phyloP scores from a whole-genome alignment of 35 echinoderm and acorn worm species.

The Lytechinus variegatus region DNA sequence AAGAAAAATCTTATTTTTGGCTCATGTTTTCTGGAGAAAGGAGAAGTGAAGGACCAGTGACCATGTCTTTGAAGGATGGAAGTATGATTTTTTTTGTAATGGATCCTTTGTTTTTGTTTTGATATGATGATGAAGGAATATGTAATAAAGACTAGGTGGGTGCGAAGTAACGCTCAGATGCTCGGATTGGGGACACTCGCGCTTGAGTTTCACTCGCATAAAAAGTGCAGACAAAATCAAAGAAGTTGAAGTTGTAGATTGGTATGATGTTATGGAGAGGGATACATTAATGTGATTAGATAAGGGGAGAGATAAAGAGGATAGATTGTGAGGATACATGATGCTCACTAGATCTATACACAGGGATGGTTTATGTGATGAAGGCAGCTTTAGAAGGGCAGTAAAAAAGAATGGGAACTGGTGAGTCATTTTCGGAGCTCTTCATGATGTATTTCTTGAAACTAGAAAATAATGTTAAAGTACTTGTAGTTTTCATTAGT shows the following conservation, averaged over 20 bases:
- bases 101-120: neutral
- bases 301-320: no score
- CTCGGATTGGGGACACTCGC: neutral
- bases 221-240: neutral
- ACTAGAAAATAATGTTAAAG: neutral
- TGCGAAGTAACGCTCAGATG: neutral
- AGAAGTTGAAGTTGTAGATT: neutral
- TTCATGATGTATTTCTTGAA: neutral
- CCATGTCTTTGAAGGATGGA: neutral
- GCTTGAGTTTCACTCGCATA: neutral
- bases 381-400: neutral
- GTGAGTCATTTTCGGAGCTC: neutral
- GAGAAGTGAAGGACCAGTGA: neutral
- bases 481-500: neutral
- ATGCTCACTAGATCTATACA: neutral
- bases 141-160: neutral
- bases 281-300: neutral
- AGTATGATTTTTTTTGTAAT: neutral
- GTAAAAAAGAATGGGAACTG: neutral
- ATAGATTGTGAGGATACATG: neutral
- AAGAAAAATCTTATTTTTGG: neutral
- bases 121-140: neutral
- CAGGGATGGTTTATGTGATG: neutral
- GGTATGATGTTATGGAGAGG: neutral
- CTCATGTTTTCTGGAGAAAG: neutral